Percentiles rank a stretch among this genome's conserved stretches.
Evolutionary conservation across 2,113 vertebrate species (phyloP).

Genomic region (Papio anubis): DNA sequence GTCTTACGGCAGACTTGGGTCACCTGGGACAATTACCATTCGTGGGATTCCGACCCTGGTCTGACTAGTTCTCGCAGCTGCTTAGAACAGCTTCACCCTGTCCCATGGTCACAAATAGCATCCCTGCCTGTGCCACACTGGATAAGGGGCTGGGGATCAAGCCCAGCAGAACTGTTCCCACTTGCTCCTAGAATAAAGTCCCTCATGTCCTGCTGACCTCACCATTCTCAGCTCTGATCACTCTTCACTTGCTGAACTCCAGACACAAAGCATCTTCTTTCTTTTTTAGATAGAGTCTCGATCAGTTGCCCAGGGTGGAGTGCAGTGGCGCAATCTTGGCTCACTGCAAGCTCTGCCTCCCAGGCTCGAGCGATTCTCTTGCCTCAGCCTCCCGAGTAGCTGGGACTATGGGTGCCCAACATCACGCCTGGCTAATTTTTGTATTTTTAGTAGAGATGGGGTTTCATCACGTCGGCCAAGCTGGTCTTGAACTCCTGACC

Average conservation of each 20-base stretch:
- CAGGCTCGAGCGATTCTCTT: background rate
- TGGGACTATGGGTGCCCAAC: background rate
- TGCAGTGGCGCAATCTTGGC: background rate
- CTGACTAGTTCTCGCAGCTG: constrained; percentile 22
- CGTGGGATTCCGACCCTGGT: background rate
- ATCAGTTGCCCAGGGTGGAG: background rate
- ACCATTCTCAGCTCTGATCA: background rate
- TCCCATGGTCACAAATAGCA: background rate
- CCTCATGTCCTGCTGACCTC: fast-evolving
- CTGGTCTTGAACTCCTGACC: no score
- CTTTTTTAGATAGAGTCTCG: background rate
- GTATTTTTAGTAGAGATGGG: background rate
- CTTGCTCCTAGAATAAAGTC: background rate
- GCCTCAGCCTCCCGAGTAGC: background rate
- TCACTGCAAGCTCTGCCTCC: background rate
- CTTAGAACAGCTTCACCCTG: background rate
- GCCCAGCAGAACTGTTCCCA: background rate
- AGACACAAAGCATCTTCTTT: background rate
- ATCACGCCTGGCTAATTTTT: background rate
- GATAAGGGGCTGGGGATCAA: no score
- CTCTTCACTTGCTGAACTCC: background rate
- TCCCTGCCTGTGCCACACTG: background rate
- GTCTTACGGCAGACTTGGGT: background rate
- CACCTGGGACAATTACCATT: background rate
- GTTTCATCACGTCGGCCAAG: background rate